A percentile compares a stretch with the other conserved stretches of the same genome.
phyloP scores from a whole-genome alignment of 2,797 vertebrate genomes.

The Urosaurus nigricauda region DNA sequence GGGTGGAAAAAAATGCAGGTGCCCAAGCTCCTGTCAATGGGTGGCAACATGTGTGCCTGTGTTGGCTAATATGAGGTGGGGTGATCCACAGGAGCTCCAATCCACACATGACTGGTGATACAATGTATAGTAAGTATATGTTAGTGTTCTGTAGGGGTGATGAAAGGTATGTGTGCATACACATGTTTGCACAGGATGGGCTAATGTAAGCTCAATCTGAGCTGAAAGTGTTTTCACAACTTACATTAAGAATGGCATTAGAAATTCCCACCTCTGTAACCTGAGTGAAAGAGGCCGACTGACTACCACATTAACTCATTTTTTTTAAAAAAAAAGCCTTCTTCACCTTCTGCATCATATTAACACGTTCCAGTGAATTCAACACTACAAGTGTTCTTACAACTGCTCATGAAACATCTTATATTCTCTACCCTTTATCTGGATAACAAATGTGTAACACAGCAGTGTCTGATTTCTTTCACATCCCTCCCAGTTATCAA shows the following conservation, averaged over 20 bases:
- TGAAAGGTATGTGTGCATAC: neutral
- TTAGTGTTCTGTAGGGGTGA: neutral
- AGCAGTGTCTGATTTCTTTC: neutral
- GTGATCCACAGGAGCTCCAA: no score
- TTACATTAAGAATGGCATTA: neutral
- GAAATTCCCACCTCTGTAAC: neutral
- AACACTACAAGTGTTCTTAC: conserved; percentile 9
- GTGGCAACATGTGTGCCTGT: no score
- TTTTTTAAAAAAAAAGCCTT: neutral
- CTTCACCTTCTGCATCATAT: conserved; percentile 10
- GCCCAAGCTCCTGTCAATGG: no score
- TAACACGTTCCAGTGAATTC: conserved; percentile 18
- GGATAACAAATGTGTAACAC: neutral
- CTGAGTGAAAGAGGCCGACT: neutral
- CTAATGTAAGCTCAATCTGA: neutral
- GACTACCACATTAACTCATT: neutral
- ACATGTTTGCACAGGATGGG: no score
- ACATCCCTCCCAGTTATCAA: neutral
- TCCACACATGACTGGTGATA: no score
- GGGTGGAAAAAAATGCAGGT: no score
- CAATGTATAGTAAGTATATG: no score
- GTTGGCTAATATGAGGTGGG: no score
- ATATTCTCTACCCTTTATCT: neutral
- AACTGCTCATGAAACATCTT: conserved; percentile 1
- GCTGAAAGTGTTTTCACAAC: conserved; percentile 2